Evolutionary conservation across 2,888 invertebrate genomes (phyloP), one percentile per base, ranked within the genome.

Genomic region (Emmelina monodactyla): DNA sequence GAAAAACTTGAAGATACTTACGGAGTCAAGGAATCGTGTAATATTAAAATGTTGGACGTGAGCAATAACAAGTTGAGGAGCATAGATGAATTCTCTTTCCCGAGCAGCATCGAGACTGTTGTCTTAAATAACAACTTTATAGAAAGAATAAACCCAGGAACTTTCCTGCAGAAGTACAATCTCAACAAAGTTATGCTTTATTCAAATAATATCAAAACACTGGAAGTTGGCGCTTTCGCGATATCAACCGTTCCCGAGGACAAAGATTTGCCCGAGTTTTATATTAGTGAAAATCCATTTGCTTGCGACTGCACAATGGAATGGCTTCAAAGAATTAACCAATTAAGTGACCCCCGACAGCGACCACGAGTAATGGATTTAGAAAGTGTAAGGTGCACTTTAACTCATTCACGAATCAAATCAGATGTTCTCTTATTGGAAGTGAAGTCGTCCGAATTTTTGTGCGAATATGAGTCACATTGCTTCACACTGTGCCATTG

Each of bases 401-500:
- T 91, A 70, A 84, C 89, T 43, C 88, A 88, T 72, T 82, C 82
- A 50, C 72, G 79, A 49, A 81, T 81, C 43, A 84, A 87, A 48
- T 83, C 84, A 32, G 83, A 84, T 49, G 68, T 76, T 53, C 85
- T 87, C 16, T 66, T 89, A 45, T 75, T 88, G 31, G 87, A 87
- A 62, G 78, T 89, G 44, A 85, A 85, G 55, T 82, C 88, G 34
- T 86, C 88, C 42, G 88, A 91, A 69, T 91, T 92, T 71, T 82
- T 92, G 48, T 92, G 92, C 66, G 85, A 86, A 47, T 92, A 92
- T 71, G 86, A 88, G 55, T 85, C 88, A 42, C 90, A 91, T 66
- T 93, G 93, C 76, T 92, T 91, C 70, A 86, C 91, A 37, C 72
- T 91, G 43, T 93, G 94, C 68, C 90, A 91, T 70, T 94, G 93